Evolutionary conservation across 2,113 vertebrate species (phyloP).

Genomic region (Zapornia atra): DNA sequence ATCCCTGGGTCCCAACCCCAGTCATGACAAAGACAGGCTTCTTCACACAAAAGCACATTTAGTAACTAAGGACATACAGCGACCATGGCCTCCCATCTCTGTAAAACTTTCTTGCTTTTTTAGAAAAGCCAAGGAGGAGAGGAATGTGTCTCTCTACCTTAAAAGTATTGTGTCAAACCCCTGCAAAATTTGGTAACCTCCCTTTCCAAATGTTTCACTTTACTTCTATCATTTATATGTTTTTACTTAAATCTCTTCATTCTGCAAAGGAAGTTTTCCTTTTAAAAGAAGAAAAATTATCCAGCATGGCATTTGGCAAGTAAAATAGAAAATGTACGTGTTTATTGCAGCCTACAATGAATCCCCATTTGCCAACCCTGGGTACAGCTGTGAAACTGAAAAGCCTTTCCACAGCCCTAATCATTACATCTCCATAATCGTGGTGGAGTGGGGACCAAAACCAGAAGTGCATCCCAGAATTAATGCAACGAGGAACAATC

Average conservation of each 20-base stretch:
- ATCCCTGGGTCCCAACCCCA: neutral
- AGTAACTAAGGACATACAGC: neutral
- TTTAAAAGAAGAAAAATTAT: neutral
- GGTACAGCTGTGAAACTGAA: conserved; percentile 10
- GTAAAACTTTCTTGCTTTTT: neutral
- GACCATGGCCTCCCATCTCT: neutral
- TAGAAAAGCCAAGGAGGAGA: neutral
- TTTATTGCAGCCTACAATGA: neutral
- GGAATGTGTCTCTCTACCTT: neutral
- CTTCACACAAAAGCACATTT: neutral
- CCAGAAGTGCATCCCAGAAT: neutral
- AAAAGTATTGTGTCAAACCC: neutral
- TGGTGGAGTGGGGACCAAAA: neutral
- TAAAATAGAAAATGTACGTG: neutral
- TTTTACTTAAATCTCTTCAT: neutral
- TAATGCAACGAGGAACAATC: neutral
- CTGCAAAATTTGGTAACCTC: neutral
- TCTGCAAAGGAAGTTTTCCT: neutral
- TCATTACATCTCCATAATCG: neutral
- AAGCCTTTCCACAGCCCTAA: neutral
- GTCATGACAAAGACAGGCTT: neutral
- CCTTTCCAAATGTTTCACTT: neutral
- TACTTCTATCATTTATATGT: neutral
- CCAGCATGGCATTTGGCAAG: neutral
- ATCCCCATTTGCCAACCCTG: neutral